A percentile compares a stretch with the other conserved stretches of the same genome.
Evolutionary conservation across 2,797 vertebrate genomes (phyloP).

Genomic region (Tamandua tetradactyla): DNA sequence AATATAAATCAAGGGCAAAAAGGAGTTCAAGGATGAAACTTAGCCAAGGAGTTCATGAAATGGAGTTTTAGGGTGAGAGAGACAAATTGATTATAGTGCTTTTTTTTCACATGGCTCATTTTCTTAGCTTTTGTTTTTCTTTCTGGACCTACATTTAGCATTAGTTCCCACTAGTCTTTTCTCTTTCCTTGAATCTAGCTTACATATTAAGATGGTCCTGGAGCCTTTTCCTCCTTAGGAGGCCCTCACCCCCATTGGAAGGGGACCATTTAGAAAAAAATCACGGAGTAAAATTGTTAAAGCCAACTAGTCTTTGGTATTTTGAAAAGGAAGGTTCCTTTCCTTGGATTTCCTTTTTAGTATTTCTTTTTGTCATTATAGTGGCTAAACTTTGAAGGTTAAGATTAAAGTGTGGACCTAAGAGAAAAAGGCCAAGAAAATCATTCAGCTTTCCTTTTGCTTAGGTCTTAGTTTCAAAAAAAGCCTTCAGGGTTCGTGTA

Average conservation of each 20-base stretch:
- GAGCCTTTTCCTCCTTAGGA: background rate
- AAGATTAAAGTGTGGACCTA: constrained; percentile 22
- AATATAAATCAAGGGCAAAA: constrained; percentile 44
- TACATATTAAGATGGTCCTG: constrained; percentile 14
- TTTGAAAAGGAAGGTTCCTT: constrained; percentile 11
- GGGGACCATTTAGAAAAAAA: background rate
- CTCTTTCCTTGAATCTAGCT: constrained; percentile 24
- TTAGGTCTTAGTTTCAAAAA: constrained; percentile 42
- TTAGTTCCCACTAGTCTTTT: constrained; percentile 26
- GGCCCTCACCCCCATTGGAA: background rate
- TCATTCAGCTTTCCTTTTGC: background rate
- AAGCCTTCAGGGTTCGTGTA: background rate
- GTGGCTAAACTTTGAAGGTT: constrained; percentile 24
- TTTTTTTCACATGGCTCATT: constrained; percentile 3
- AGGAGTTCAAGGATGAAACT: background rate
- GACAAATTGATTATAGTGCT: background rate
- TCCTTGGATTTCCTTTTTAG: constrained; percentile 33
- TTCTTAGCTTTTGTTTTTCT: constrained; percentile 44
- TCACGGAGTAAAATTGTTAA: constrained; percentile 5
- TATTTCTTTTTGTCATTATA: constrained; percentile 47
- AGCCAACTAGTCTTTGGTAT: background rate
- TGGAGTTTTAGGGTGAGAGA: constrained; percentile 31
- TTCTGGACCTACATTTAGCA: constrained; percentile 20
- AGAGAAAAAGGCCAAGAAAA: background rate
- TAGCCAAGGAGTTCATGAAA: background rate